A percentile compares a stretch with the other conserved stretches of the same genome.
phyloP scores from a whole-genome alignment of 2,888 invertebrate genomes.

The Willowsia nigromaculata region DNA sequence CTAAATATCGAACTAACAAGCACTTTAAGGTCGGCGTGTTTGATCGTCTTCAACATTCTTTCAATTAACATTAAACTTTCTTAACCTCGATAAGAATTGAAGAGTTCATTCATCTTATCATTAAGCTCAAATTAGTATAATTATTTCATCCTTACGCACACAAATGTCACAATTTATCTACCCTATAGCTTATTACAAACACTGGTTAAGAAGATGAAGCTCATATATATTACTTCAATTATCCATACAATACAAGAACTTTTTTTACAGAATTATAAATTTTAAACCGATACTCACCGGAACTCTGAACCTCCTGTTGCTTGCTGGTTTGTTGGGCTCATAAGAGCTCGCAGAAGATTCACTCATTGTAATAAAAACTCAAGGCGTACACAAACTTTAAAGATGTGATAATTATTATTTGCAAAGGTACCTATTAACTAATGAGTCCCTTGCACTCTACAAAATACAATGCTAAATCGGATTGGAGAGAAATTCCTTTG shows the following conservation, averaged over 20 bases:
- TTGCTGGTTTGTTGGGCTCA: conserved; percentile 64
- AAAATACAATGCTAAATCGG: too few species aligned
- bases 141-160: too few species aligned
- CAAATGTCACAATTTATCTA: too few species aligned
- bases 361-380: conserved; percentile 53
- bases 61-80: background rate
- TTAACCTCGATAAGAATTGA: background rate
- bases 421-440: too few species aligned
- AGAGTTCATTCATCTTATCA: background rate
- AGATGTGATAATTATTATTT: background rate
- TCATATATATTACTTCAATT: background rate
- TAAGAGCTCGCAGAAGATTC: conserved; percentile 65
- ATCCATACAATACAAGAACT: background rate
- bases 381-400: background rate
- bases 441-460: too few species aligned
- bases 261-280: background rate
- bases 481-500: too few species aligned
- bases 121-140: background rate
- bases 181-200: too few species aligned
- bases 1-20: background rate
- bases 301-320: conserved; percentile 71
- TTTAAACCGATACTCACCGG: conserved; percentile 64
- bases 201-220: too few species aligned
- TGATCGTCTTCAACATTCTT: background rate
- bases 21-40: background rate